Conservation (phyloP, 2,797 vertebrate species). For the Crocidura indochinensis region DNA sequence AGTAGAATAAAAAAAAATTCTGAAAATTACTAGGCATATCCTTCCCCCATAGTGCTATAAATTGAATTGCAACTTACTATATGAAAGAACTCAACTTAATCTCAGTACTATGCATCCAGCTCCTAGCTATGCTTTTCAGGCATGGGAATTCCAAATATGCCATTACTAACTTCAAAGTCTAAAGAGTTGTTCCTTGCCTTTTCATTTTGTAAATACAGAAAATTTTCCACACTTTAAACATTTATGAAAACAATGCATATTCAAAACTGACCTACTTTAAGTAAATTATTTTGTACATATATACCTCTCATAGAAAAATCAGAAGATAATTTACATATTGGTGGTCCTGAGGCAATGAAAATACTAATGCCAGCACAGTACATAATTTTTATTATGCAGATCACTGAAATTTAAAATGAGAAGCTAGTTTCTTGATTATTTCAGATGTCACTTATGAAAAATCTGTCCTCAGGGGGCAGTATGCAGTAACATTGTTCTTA, state of each 20-base stretch:
- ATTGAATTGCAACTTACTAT: too few species aligned
- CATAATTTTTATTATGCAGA: background rate
- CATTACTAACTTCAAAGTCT: too few species aligned
- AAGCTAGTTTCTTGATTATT: background rate
- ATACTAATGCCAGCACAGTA: background rate
- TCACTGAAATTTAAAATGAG: conserved; percentile 30
- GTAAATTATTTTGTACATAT: background rate
- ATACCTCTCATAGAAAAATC: background rate
- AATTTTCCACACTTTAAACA: background rate
- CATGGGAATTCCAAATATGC: too few species aligned
- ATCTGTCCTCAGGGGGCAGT: conserved; percentile 1
- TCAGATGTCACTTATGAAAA: conserved; percentile 61
- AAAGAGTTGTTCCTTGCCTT: background rate
- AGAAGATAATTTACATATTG: background rate
- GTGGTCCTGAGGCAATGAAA: background rate
- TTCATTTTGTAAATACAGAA: background rate
- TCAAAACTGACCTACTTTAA: background rate
- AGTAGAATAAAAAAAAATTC: too few species aligned
- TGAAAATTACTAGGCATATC: too few species aligned
- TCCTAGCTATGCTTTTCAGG: too few species aligned
- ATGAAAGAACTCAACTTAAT: background rate
- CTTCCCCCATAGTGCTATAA: too few species aligned
- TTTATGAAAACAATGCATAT: background rate
- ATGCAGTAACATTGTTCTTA: conserved; percentile 65
- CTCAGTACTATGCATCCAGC: background rate